A percentile compares a stretch with the other conserved stretches of the same genome.
phyloP scores from a whole-genome alignment of 1,140 invertebrate species.

The Stegodyphus mimosarum region DNA sequence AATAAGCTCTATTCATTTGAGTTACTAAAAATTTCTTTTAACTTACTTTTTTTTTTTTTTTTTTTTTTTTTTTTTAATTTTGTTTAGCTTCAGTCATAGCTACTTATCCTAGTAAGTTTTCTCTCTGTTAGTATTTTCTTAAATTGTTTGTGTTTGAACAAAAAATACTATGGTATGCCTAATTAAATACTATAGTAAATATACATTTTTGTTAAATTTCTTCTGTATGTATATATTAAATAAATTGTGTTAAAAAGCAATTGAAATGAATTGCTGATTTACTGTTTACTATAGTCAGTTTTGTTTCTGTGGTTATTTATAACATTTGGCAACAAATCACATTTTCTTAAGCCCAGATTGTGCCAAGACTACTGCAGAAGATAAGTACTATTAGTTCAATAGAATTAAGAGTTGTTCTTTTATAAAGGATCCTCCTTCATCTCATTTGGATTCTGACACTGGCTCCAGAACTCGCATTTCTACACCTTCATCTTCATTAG shows the following conservation, averaged over 20 bases:
- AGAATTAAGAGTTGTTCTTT: neutral
- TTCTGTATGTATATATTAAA: too few species aligned
- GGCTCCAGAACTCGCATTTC: slow-evolving; percentile 51
- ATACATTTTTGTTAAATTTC: neutral
- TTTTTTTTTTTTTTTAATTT: neutral
- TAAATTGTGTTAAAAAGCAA: too few species aligned
- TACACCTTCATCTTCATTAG: slow-evolving; percentile 62
- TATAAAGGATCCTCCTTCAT: slow-evolving; percentile 39
- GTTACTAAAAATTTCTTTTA: neutral
- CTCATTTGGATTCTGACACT: slow-evolving; percentile 53
- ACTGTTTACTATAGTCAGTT: too few species aligned
- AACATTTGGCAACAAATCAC: too few species aligned
- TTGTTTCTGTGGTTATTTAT: too few species aligned
- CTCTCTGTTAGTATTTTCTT: neutral
- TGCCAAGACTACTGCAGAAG: too few species aligned
- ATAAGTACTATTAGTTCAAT: too few species aligned
- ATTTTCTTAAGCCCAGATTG: too few species aligned
- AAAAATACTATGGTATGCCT: too few species aligned
- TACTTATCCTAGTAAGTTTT: neutral
- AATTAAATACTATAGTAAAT: neutral
- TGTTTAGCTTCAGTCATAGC: neutral
- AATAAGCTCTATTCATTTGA: neutral
- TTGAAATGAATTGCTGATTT: too few species aligned
- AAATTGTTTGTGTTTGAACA: neutral
- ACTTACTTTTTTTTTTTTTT: neutral